These are phyloP conservation scores for Tetramorium parvispinum DNA, from an alignment of 1,140 invertebrate species.

Conservation along the genomic window DNA sequence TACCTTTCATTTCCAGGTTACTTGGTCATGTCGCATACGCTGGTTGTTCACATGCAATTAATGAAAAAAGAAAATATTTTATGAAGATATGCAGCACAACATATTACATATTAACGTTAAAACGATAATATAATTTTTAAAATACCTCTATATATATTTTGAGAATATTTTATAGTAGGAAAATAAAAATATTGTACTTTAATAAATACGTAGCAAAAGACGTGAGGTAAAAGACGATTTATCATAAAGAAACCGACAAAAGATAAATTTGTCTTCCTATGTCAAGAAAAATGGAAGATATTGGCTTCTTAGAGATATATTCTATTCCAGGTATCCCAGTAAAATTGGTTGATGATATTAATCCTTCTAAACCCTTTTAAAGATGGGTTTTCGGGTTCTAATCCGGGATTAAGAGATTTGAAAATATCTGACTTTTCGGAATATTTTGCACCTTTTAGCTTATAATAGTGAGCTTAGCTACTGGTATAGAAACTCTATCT, in stretches of 20 bases:
- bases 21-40: constrained; percentile 77
- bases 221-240: neutral
- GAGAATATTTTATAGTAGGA: neutral
- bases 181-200: constrained; percentile 10
- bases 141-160: neutral
- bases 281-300: neutral
- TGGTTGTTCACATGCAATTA: constrained; percentile 58
- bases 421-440: neutral
- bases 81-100: neutral
- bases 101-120: neutral
- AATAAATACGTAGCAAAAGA: neutral
- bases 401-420: constrained; percentile 62
- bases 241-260: neutral
- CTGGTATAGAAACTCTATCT: neutral
- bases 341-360: neutral
- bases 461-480: constrained; percentile 18
- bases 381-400: neutral
- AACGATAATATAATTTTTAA: neutral
- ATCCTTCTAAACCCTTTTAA: constrained; percentile 32
- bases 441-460: constrained; percentile 12
- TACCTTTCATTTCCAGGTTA: constrained; percentile 80
- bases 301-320: neutral
- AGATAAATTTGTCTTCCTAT: neutral
- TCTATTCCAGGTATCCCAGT: neutral
- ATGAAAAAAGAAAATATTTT: neutral